A percentile compares a stretch with the other conserved stretches of the same genome.
Conservation (phyloP, 2,888 invertebrate genomes). For the Leptinotarsa tumamoca region DNA sequence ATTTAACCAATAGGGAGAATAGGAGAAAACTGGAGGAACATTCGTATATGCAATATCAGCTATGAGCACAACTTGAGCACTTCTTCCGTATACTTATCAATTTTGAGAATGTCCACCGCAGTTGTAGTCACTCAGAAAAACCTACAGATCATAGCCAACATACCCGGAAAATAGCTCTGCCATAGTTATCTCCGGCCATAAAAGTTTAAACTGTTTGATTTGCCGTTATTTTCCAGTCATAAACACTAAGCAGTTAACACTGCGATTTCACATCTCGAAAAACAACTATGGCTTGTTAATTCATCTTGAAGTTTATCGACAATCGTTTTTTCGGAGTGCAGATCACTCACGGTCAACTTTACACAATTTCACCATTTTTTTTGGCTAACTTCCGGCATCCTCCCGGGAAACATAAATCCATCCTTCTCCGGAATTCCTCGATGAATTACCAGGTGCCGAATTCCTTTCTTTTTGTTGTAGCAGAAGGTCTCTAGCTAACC, state of each 20-base stretch:
- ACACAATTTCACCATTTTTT: constrained; percentile 1
- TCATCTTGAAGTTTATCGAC: not conserved
- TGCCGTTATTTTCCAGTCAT: not conserved
- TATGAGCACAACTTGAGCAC: too few relatives aligned
- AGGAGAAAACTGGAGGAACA: too few relatives aligned
- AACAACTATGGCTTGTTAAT: not conserved
- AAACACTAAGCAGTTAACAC: too few relatives aligned
- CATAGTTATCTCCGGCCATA: too few relatives aligned
- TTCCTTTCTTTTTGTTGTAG: constrained; percentile 72
- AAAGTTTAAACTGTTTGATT: too few relatives aligned
- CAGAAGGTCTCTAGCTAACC: constrained; percentile 75
- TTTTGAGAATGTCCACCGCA: too few relatives aligned
- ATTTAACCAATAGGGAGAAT: too few relatives aligned
- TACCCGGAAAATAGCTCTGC: too few relatives aligned
- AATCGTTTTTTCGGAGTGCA: not conserved
- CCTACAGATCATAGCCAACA: too few relatives aligned
- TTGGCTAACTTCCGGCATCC: constrained; percentile 33
- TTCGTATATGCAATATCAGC: too few relatives aligned
- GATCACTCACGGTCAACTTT: constrained; percentile 2
- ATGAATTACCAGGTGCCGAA: constrained; percentile 39
- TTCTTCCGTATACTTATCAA: too few relatives aligned
- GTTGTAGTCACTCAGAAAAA: too few relatives aligned
- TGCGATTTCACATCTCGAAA: not conserved
- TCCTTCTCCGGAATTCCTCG: constrained; percentile 51
- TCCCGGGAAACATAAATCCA: constrained; percentile 59